phyloP scores from a whole-genome alignment of 2,888 invertebrate species.

The Heteromyza rotundicornis region DNA sequence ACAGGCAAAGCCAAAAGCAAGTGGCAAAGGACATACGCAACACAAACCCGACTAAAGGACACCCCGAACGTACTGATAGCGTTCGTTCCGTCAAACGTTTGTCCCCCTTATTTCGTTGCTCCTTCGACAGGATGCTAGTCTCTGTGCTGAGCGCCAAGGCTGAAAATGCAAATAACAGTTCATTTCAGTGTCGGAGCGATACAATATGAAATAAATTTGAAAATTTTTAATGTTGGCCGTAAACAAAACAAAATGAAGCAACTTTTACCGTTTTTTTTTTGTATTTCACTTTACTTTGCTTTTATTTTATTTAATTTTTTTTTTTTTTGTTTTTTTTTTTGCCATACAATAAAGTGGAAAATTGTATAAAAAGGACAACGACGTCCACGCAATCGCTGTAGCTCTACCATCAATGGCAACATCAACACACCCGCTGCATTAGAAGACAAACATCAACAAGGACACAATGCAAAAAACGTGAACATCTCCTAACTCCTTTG shows the following conservation, averaged over 20 bases:
- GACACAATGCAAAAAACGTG: slow-evolving; percentile 1
- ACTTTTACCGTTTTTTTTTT: neutral
- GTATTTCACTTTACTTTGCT: too few relatives aligned
- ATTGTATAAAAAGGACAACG: neutral
- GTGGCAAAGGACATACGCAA: neutral
- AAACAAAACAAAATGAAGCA: slow-evolving; percentile 37
- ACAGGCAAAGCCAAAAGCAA: neutral
- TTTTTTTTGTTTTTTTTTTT: neutral
- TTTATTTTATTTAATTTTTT: too few relatives aligned
- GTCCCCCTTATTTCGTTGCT: slow-evolving; percentile 1
- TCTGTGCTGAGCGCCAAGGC: slow-evolving; percentile 5
- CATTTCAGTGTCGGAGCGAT: slow-evolving; percentile 2
- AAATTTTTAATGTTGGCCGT: slow-evolving; percentile 46
- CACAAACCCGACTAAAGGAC: neutral
- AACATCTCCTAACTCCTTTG: slow-evolving; percentile 13
- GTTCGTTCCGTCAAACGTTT: slow-evolving; percentile 32
- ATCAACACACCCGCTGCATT: neutral
- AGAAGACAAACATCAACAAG: neutral
- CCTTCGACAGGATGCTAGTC: neutral
- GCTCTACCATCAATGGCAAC: neutral
- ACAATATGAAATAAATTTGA: slow-evolving; percentile 17
- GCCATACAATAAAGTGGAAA: neutral
- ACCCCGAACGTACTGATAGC: slow-evolving; percentile 18
- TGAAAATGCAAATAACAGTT: slow-evolving; percentile 11
- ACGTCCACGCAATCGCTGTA: neutral